Evolutionary conservation across 2,113 vertebrate species (phyloP).

Genomic region (Panthera uncia): DNA sequence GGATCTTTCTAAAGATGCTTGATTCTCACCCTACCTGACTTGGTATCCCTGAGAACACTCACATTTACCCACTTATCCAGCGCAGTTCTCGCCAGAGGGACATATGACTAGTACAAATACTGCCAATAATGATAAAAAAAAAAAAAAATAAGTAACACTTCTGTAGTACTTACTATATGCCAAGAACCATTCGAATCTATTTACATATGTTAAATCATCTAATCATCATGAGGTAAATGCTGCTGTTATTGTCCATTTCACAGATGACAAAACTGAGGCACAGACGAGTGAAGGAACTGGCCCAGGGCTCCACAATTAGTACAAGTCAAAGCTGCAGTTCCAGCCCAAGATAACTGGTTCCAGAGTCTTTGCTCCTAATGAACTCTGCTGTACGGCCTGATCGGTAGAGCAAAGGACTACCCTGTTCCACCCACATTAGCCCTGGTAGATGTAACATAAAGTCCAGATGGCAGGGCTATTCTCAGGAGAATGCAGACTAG

Average conservation of each 20-base stretch:
- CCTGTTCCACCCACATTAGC: background rate
- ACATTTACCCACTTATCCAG: background rate
- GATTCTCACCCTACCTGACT: background rate
- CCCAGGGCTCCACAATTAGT: background rate
- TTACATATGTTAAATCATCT: conserved; percentile 22
- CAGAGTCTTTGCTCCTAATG: conserved; percentile 29
- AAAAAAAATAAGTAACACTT: background rate
- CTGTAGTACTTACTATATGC: background rate
- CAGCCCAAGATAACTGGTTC: background rate
- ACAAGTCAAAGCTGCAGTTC: background rate
- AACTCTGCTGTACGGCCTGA: background rate
- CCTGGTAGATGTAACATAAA: background rate
- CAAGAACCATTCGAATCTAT: background rate
- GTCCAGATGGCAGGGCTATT: background rate
- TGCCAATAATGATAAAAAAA: conserved; percentile 7
- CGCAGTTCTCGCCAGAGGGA: background rate
- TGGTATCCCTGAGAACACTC: background rate
- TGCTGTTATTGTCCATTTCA: background rate
- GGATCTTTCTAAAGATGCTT: background rate
- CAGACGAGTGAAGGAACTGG: background rate
- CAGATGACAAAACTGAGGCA: conserved; percentile 8
- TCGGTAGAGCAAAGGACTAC: background rate
- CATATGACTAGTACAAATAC: background rate
- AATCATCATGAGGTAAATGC: background rate
- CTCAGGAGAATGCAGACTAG: background rate